Evolutionary conservation across 2,797 vertebrate species (phyloP).

Genomic region (Benthosema pterotum): DNA sequence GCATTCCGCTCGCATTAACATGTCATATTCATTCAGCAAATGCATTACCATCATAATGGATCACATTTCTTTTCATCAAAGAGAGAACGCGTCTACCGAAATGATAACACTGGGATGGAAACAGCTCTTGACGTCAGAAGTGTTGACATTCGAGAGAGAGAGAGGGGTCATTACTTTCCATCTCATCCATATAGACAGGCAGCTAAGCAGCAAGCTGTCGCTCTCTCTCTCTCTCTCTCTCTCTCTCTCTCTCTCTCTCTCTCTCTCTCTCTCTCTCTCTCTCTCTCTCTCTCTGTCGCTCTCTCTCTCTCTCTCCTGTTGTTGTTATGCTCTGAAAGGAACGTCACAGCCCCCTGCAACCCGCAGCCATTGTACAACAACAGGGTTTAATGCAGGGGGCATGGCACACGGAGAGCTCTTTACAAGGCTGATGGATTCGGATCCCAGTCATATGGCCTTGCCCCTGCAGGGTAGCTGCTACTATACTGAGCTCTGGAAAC

Average conservation of each 20-base stretch:
- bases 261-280: too few species aligned
- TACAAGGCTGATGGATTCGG: conserved; percentile 62
- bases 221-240: too few species aligned
- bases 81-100: too few species aligned
- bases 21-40: too few species aligned
- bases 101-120: too few species aligned
- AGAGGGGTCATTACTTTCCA: conserved; percentile 77
- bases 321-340: conserved; percentile 56
- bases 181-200: conserved; percentile 74
- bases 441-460: conserved; percentile 27
- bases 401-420: conserved; percentile 58
- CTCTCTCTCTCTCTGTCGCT: too few species aligned
- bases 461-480: conserved; percentile 17
- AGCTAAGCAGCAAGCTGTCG: conserved; percentile 65
- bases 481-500: conserved; percentile 46
- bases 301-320: too few species aligned
- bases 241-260: too few species aligned
- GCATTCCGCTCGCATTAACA: too few species aligned
- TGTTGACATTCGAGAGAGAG: conserved; percentile 79
- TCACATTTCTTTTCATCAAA: too few species aligned
- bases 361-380: conserved; percentile 63
- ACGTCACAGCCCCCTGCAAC: conserved; percentile 55
- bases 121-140: conserved; percentile 75
- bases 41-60: too few species aligned
- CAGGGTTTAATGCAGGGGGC: conserved; percentile 77